Evolutionary conservation across 1,140 invertebrate genomes (phyloP), one percentile per base, ranked within the genome.

Genomic region (Chionoecetes opilio): DNA sequence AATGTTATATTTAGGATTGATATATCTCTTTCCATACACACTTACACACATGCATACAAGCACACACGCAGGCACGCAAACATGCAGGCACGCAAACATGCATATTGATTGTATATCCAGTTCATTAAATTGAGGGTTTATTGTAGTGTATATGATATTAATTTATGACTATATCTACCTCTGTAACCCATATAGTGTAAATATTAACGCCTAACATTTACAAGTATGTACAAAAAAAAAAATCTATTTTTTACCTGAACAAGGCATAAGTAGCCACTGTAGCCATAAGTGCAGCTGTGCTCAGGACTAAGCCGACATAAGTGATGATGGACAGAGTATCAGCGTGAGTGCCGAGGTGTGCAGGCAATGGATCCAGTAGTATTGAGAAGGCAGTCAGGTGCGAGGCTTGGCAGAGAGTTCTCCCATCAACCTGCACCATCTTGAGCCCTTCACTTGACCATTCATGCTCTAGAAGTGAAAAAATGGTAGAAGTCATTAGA

Each of bases 371-470:
- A 96, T 97, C 97, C 91, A 97, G 95, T 3, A 97, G 96, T 9
- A 97, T 97, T 21, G 97, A 97, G 95, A 98, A 98, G n/a, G 97
- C 97, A 0, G 97, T 97, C 95, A 98, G 95, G 96, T 97, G 97
- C 37, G 96, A 96, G 5, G 97, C 97, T 14, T 97, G 94, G 95
- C 97, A 97, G 8, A 96, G 92, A 37, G 96, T 97, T 29, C 96
- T 96, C 34, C 97, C 97, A 6, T 96, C 96, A 26, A 93, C 96
- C n/a, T 96, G 96, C 3, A 96, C 96, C 0, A 97, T 97, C 0
- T 92, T 96, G 29, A 98, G 93, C 0, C 97, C 97, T 26, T 96
- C 96, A 0, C 96, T 96, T 31, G 97, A 97, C 97, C 97, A 98
- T 1, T 96, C 96, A 82, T 96, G 96, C 8, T 96, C 97, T 97